Conservation (phyloP, 2,113 vertebrate species). For the Leptosomus discolor region DNA sequence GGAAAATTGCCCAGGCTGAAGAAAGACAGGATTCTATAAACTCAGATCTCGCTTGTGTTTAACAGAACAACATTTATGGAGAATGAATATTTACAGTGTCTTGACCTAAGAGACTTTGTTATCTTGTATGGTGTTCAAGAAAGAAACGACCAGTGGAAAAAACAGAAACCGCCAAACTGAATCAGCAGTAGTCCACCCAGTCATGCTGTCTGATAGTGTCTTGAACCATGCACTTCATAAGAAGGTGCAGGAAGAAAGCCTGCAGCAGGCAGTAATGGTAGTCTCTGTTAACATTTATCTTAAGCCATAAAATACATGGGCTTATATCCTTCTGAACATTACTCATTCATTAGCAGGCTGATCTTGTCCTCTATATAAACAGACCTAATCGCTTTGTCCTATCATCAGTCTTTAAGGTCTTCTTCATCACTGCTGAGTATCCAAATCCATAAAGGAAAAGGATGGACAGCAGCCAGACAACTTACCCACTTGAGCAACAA, state of each 20-base stretch:
- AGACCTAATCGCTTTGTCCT: neutral
- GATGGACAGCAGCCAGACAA: neutral
- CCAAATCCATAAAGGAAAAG: neutral
- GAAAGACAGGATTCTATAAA: slow-evolving; percentile 23
- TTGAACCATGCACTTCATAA: neutral
- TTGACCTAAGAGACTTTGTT: neutral
- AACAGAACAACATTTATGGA: slow-evolving; percentile 3
- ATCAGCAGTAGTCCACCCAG: neutral
- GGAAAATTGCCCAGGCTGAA: slow-evolving; percentile 7
- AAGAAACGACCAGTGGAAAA: neutral
- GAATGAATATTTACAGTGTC: neutral
- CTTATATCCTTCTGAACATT: neutral
- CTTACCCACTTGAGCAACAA: neutral
- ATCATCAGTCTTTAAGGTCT: neutral
- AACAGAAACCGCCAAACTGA: neutral
- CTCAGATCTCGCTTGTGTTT: neutral
- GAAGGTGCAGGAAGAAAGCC: neutral
- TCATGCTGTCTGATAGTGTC: neutral
- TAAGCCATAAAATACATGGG: neutral
- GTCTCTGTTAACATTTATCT: neutral
- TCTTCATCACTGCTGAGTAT: neutral
- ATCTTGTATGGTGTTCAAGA: neutral
- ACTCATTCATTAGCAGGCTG: neutral
- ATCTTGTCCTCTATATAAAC: neutral
- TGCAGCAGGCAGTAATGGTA: neutral